These are phyloP conservation scores for Phalacrocorax pelagicus DNA, from an alignment of 2,113 vertebrate species.

Conservation along the genomic window DNA sequence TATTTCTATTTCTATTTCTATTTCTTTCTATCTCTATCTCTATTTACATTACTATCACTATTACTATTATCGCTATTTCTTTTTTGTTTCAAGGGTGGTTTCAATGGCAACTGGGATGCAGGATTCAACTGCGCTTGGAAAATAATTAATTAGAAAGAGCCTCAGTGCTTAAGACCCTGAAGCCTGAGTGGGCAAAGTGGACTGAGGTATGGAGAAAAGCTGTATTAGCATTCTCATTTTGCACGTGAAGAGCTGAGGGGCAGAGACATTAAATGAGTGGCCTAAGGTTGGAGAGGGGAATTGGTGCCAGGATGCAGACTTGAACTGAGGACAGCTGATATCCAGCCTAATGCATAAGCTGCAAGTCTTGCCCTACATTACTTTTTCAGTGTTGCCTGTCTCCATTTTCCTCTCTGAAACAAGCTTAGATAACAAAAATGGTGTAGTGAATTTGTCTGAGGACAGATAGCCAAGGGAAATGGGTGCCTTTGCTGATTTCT, in stretches of 20 bases:
- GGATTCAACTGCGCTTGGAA: neutral
- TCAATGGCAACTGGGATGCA: neutral
- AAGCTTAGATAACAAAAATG: neutral
- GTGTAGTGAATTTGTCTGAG: neutral
- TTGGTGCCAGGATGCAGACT: conserved; percentile 24
- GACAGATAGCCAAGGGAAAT: neutral
- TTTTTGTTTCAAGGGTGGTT: neutral
- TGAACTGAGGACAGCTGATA: conserved; percentile 21
- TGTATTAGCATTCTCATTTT: conserved; percentile 37
- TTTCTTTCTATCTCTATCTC: neutral
- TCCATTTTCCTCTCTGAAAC: neutral
- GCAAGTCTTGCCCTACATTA: neutral
- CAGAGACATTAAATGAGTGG: conserved; percentile 41
- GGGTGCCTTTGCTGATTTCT: neutral
- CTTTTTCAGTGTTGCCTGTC: neutral
- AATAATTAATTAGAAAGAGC: conserved; percentile 1
- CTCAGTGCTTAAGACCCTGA: neutral
- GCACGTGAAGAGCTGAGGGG: neutral
- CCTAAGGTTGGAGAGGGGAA: conserved; percentile 25
- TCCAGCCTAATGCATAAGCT: neutral
- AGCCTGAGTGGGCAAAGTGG: neutral
- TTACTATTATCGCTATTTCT: too few relatives aligned
- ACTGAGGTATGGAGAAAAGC: neutral
- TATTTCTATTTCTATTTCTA: neutral
- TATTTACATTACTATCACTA: too few relatives aligned